A percentile compares a stretch with the other conserved stretches of the same genome.
phyloP scores from a whole-genome alignment of 2,888 invertebrate species.

The Xestia ashworthii region DNA sequence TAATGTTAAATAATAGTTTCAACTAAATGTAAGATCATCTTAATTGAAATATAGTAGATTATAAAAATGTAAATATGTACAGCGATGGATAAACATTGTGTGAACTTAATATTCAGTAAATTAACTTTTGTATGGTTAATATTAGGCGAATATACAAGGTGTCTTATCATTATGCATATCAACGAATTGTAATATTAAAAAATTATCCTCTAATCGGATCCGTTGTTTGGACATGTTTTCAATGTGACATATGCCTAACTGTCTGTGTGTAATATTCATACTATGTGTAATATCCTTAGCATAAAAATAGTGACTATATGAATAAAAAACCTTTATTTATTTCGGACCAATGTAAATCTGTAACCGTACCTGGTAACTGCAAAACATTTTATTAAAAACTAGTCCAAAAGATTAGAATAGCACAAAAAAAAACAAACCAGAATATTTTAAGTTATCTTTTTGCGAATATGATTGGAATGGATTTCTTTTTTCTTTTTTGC shows the following conservation, averaged over 20 bases:
- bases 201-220: slow-evolving; percentile 64
- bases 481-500: slow-evolving; percentile 12
- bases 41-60: slow-evolving; percentile 60
- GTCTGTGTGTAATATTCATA: slow-evolving; percentile 60
- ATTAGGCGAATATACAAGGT: slow-evolving; percentile 88
- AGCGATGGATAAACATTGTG: slow-evolving; percentile 74
- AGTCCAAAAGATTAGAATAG: slow-evolving; percentile 41
- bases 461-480: slow-evolving; percentile 25
- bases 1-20: slow-evolving; percentile 54
- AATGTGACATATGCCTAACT: slow-evolving; percentile 66
- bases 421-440: slow-evolving; percentile 38
- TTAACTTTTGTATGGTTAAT: slow-evolving; percentile 84
- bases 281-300: slow-evolving; percentile 46
- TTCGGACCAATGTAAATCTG: slow-evolving; percentile 56
- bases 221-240: slow-evolving; percentile 68
- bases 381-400: slow-evolving; percentile 45
- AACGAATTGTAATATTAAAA: slow-evolving; percentile 86
- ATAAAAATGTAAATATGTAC: slow-evolving; percentile 85
- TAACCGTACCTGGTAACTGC: not conserved
- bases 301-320: slow-evolving; percentile 41
- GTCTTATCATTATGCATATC: slow-evolving; percentile 91
- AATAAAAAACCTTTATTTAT: slow-evolving; percentile 56
- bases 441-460: slow-evolving; percentile 19
- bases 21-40: slow-evolving; percentile 56
- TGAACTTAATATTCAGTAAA: slow-evolving; percentile 71